Conservation (phyloP, 2,797 vertebrate genomes). For the Tadarida brasiliensis region DNA sequence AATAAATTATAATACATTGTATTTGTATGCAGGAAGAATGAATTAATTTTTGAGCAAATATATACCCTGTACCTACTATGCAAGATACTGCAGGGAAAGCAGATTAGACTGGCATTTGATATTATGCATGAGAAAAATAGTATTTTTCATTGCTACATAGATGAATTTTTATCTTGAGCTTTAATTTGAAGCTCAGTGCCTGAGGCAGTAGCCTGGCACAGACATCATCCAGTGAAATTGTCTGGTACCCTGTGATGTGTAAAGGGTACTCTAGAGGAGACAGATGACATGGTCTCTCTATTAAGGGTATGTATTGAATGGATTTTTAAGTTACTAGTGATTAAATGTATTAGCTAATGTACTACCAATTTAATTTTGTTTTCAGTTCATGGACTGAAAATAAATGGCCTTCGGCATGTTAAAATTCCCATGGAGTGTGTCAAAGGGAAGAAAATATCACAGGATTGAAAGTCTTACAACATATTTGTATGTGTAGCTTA, state of each 20-base stretch:
- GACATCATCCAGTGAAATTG: background rate
- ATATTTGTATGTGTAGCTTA: background rate
- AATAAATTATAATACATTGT: conserved; percentile 34
- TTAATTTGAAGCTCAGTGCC: conserved; percentile 32
- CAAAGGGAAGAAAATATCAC: conserved; percentile 42
- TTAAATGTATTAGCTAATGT: conserved; percentile 33
- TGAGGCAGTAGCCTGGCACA: background rate
- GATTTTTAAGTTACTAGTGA: conserved; percentile 43
- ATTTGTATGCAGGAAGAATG: conserved; percentile 62
- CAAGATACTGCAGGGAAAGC: conserved; percentile 30
- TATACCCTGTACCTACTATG: conserved; percentile 29
- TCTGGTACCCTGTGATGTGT: background rate
- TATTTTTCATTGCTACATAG: conserved; percentile 20
- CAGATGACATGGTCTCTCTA: background rate
- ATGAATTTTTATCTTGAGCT: conserved; percentile 60
- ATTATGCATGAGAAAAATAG: conserved; percentile 49
- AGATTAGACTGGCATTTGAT: conserved; percentile 43
- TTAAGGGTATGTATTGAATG: background rate
- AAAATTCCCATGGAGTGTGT: background rate
- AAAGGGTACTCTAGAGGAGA: conserved; percentile 39
- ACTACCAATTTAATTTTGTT: conserved; percentile 70
- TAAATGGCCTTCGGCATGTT: conserved; percentile 8
- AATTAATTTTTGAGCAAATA: conserved; percentile 53
- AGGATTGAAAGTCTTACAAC: conserved; percentile 20
- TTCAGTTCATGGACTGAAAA: conserved; percentile 55